These are phyloP conservation scores for Parascotia fuliginaria DNA, from an alignment of 2,888 invertebrate genomes.

Conservation along the genomic window DNA sequence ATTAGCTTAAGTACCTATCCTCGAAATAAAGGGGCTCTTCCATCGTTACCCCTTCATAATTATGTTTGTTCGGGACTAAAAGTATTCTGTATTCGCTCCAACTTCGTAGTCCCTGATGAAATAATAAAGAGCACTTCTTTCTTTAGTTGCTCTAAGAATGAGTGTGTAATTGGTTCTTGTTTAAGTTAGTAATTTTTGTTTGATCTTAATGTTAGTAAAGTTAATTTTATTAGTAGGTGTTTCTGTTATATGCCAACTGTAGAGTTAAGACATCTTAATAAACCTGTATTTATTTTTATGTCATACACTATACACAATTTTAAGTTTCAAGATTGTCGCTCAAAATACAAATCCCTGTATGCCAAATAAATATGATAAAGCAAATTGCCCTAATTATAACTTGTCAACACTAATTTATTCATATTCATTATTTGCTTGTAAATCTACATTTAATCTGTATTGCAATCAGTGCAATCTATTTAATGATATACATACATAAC, in stretches of 20 bases:
- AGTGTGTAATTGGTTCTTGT: conserved; percentile 24
- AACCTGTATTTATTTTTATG: too few relatives aligned
- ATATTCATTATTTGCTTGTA: too few relatives aligned
- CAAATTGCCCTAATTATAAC: too few relatives aligned
- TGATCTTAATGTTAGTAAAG: not conserved
- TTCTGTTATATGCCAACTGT: not conserved
- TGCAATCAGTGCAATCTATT: too few relatives aligned
- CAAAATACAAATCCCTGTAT: too few relatives aligned
- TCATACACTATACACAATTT: too few relatives aligned
- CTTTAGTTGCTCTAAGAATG: conserved; percentile 1
- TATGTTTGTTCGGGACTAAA: conserved; percentile 37
- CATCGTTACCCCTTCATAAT: conserved; percentile 27
- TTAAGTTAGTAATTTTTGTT: conserved; percentile 5
- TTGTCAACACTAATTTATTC: too few relatives aligned
- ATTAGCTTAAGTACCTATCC: conserved; percentile 42
- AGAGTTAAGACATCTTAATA: too few relatives aligned
- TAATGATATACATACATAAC: too few relatives aligned
- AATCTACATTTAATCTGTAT: too few relatives aligned
- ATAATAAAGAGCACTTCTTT: conserved; percentile 26
- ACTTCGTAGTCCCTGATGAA: conserved; percentile 27
- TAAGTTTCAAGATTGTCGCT: too few relatives aligned
- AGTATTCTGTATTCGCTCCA: conserved; percentile 32
- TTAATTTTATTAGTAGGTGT: not conserved
- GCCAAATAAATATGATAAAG: too few relatives aligned
- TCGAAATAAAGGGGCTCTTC: conserved; percentile 29